These are phyloP conservation scores for Falco novaeseelandiae DNA, from an alignment of 2,797 vertebrate species.

Conservation along the genomic window DNA sequence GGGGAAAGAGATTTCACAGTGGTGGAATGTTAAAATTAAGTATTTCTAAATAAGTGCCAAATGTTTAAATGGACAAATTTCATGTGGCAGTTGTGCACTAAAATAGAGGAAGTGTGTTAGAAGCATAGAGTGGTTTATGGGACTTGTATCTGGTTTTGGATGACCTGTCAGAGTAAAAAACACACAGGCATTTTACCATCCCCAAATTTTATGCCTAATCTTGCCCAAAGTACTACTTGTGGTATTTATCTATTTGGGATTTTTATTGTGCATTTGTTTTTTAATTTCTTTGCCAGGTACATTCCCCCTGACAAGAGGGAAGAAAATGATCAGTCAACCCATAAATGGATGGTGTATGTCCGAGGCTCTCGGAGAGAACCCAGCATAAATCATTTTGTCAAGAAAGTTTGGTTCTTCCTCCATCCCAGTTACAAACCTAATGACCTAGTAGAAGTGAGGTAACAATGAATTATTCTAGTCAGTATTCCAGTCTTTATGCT, in stretches of 20 bases:
- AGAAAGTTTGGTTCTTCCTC: conserved; percentile 99
- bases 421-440: conserved; percentile 99
- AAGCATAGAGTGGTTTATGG: not conserved
- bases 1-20: not conserved
- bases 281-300: conserved; percentile 81
- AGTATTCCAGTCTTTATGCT: not conserved
- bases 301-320: conserved; percentile 97
- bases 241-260: not conserved
- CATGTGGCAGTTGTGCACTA: not conserved
- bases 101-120: not conserved
- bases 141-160: not conserved
- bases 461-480: conserved; percentile 35
- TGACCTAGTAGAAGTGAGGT: conserved; percentile 99
- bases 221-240: not conserved
- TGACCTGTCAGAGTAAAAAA: not conserved
- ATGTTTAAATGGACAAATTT: not conserved
- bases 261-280: not conserved
- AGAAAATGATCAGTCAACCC: conserved; percentile 97
- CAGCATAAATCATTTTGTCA: conserved; percentile 97
- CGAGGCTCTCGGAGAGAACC: conserved; percentile 94
- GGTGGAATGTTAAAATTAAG: not conserved
- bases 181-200: not conserved
- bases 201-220: not conserved
- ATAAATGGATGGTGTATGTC: conserved; percentile 99
- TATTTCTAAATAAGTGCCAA: not conserved